phyloP scores from a whole-genome alignment of 2,113 vertebrate genomes.

The Eudyptes chrysolophus region DNA sequence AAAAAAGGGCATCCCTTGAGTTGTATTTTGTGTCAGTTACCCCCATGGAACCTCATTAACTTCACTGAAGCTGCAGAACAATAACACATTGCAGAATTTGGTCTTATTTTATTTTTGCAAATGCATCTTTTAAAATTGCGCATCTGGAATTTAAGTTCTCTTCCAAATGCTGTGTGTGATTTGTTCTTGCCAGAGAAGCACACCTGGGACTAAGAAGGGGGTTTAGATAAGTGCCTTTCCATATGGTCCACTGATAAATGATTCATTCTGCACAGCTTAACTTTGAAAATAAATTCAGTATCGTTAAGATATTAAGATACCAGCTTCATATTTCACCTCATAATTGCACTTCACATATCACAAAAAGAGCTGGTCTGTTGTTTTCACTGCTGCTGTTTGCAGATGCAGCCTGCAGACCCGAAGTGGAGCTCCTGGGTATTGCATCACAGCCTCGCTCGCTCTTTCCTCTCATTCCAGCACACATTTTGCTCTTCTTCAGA shows the following conservation, averaged over 20 bases:
- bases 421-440: slow-evolving; percentile 30
- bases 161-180: slow-evolving; percentile 64
- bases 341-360: slow-evolving; percentile 64
- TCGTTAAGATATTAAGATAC: slow-evolving; percentile 69
- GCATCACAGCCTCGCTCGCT: neutral
- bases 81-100: slow-evolving; percentile 35
- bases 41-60: slow-evolving; percentile 12
- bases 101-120: slow-evolving; percentile 38
- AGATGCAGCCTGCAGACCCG: neutral
- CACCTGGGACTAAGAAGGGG: slow-evolving; percentile 65
- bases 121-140: slow-evolving; percentile 41
- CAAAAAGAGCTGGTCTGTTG: neutral
- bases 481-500: slow-evolving; percentile 17
- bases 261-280: slow-evolving; percentile 64
- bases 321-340: slow-evolving; percentile 54
- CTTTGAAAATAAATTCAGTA: slow-evolving; percentile 68
- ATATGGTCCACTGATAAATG: slow-evolving; percentile 72
- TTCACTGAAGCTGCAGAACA: slow-evolving; percentile 33
- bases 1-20: neutral
- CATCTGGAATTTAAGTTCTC: slow-evolving; percentile 70
- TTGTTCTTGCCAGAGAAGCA: slow-evolving; percentile 66
- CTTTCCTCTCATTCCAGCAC: neutral
- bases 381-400: slow-evolving; percentile 34
- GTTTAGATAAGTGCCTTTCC: slow-evolving; percentile 73
- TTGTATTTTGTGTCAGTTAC: neutral